Base-by-base conservation (phyloP, 2,113 vertebrate species). In the Ictalurus furcatus region DNA sequence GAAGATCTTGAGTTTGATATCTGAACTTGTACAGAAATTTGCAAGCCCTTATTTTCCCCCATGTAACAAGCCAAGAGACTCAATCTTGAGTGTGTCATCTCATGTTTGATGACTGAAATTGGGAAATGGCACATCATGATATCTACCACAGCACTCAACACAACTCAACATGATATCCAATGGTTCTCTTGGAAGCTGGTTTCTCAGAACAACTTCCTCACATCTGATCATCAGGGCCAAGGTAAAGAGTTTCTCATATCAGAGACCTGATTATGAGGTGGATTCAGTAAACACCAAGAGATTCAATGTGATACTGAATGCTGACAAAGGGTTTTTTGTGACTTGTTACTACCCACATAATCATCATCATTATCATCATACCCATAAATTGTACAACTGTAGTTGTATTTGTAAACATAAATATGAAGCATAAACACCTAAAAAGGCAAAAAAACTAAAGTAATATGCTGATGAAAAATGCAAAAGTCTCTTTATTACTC, bases 401-500 rank as follows among this genome's bases (percentile, higher is more conserved):
- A 71, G 4, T 30, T 69, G n/a, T 6, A 71, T 30, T 79, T 54
- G 25, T 78, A 48, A 52, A 11, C 28, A 21, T 21, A 48, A 58
- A 2, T 81, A 58, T 21, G n/a, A 59, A 82, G 3, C 54, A 34
- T 4, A 7, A 59, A 37, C 16, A 30, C 1, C 2, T 34, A 17
- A 58, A 34, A 56, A 34, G 8, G n/a, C 44, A 79, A 11, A 79
- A 78, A 79, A 48, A 79, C 12, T 6, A 1, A 79, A 5, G 52
- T 52, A 28, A 79, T 52, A 81, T 56, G 14, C 48, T 54, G 48
- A 56, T 54, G 48, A 48, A 82, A 81, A 59, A 37, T 59, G 8
- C 3, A 58, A 56, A 56, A 34, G 8, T 59, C 8, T 23, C 28
- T 30, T 79, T 34, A n/a, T 30, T 94, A 99, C 98, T 99, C 94